Evolutionary conservation across 2,113 vertebrate species (phyloP), one percentile per base, ranked within the genome.

Genomic region (Megaceryle torquata): DNA sequence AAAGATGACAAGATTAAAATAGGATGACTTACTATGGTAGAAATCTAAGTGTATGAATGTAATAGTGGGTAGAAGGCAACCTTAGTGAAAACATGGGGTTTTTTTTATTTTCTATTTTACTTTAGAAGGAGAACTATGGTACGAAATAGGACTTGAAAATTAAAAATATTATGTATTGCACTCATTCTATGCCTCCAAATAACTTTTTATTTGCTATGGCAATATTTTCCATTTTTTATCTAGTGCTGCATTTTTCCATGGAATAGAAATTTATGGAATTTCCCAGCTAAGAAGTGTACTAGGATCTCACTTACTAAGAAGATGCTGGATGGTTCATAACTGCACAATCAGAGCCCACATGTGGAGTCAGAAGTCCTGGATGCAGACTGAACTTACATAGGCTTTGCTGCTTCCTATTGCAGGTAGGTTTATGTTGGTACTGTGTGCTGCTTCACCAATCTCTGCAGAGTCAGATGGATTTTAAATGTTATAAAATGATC

Each of bases 181-280:
- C 28, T 44, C 4, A 54, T 48, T 83, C 78, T 56, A 19, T 63
- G 17, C 48, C 10, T n/a, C n/a, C 17, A 29, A 68, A 83, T 39
- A 82, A 24, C 7, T 13, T 77, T 83, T 72, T 67, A 48, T 74
- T 90, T 90, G 28, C 15, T 37, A 10, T 39, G 41, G 24, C 29
- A 83, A 28, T 70, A 57, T 61, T 68, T 86, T 77, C 46, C n/a
- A 80, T 80, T 88, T 80, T 88, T 91, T 31, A 81, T 43, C 29
- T 33, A 63, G n/a, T 29, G 29, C 12, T 65, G 20, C 5, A n/a
- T 82, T 86, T 94, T 83, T 48, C 44, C 41, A 31, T 28, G 17
- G 14, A 93, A 88, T 57, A 20, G 46, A 53, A 77, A 65, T 46
- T 20, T 33, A 70, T 70, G 37, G 59, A 83, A 78, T 54, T 74